Conservation (phyloP, 2,888 invertebrate species). For the Caenorhabditis plicata region DNA sequence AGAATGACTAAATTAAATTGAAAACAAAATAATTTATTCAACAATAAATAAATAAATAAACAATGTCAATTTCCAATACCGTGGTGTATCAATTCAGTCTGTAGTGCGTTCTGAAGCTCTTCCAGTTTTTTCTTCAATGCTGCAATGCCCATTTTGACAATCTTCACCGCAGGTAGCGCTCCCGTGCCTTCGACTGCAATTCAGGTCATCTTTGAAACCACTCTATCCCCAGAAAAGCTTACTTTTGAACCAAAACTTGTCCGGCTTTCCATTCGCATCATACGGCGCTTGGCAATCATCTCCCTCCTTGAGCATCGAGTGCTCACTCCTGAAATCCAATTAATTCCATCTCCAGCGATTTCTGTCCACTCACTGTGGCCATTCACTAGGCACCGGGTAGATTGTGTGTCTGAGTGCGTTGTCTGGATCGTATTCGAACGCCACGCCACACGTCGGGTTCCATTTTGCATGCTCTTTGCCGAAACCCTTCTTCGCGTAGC, state of each 20-base stretch:
- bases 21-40: slow-evolving; percentile 1
- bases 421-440: slow-evolving; percentile 99
- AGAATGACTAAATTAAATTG: not conserved
- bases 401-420: slow-evolving; percentile 90
- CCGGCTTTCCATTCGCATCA: slow-evolving; percentile 90
- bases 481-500: slow-evolving; percentile 91
- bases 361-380: slow-evolving; percentile 95
- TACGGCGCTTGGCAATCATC: slow-evolving; percentile 82
- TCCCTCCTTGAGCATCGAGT: slow-evolving; percentile 20
- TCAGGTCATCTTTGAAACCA: not conserved
- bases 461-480: slow-evolving; percentile 99
- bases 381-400: slow-evolving; percentile 59
- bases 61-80: slow-evolving; percentile 11
- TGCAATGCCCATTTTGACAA: slow-evolving; percentile 90
- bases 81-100: slow-evolving; percentile 16
- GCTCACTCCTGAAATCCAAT: slow-evolving; percentile 17
- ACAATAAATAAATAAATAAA: slow-evolving; percentile 1
- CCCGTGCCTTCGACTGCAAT: slow-evolving; percentile 84
- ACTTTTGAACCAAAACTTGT: slow-evolving; percentile 82
- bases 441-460: slow-evolving; percentile 98
- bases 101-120: slow-evolving; percentile 76
- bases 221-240: slow-evolving; percentile 4
- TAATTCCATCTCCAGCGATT: slow-evolving; percentile 26
- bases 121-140: slow-evolving; percentile 91
- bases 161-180: slow-evolving; percentile 90